Evolutionary conservation across 2,888 invertebrate genomes (phyloP), one percentile per base, ranked within the genome.

Genomic region (Idaea straminata): DNA sequence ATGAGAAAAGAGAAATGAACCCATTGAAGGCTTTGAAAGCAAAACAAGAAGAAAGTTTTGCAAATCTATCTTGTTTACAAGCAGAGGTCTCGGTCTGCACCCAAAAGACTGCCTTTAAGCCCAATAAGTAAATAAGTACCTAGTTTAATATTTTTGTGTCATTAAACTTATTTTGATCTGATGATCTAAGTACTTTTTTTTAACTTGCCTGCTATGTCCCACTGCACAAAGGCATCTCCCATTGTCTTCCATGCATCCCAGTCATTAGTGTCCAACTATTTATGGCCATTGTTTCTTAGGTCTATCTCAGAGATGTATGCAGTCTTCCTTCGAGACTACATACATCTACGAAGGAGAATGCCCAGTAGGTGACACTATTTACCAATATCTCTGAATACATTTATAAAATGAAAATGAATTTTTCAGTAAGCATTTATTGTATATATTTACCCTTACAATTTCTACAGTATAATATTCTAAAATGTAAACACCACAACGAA

Each of bases 11-110:
- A 63, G 83, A 86, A 64, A 71, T 75, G 4, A 80, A 78, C 64
- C 66, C 73, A 36, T 69, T 73, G 0, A 83, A 78, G 35, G 69
- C 72, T 0, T 83, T 78, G 63, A 84, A 80, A 4, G 70, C 74
- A 7, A 74, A 74, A 58, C 76, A 78, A 66, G 88, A 89, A 66
- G 82, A 88, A 47, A 90, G 89, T 73, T 86, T 87, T 77, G 83
- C 76, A 57, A 80, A 87, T 64, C 77, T 89, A 0, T 76, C 89
- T 16, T 79, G 83, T 47, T 79, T 82, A 57, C 89, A 89, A 72
- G 89, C 90, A 63, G 89, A 90, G 70, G 70, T 90, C 0, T 90
- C 89, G 61, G 78, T 89, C 61, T 89, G 86, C 66, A 88, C 82
- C n/a, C 78, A 85, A 69, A 86, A 87, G 71, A 75, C 83, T 67